Percentiles rank a stretch among this genome's conserved stretches.
Conservation (phyloP, 2,113 vertebrate species). For the Leuciscus idus region DNA sequence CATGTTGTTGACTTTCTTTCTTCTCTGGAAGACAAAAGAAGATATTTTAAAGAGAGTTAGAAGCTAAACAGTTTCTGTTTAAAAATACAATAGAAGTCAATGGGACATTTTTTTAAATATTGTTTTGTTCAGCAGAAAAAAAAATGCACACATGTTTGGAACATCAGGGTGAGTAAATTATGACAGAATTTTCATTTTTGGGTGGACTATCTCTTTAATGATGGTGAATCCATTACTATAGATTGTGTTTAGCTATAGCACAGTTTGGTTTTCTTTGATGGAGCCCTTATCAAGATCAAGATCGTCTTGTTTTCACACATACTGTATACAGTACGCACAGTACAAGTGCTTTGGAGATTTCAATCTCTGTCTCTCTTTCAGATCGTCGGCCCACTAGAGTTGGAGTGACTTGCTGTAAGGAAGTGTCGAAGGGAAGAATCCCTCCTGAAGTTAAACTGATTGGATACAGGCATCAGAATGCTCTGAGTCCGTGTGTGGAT, state of each 20-base stretch:
- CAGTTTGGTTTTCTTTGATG: background rate
- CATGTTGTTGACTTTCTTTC: background rate
- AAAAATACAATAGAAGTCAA: background rate
- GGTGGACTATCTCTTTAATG: background rate
- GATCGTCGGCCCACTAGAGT: slow-evolving; percentile 48
- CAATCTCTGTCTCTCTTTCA: slow-evolving; percentile 30
- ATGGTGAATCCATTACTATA: background rate
- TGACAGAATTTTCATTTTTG: background rate
- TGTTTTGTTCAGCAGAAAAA: background rate
- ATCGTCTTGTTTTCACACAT: background rate
- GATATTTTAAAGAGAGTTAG: too few species aligned
- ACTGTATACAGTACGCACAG: background rate
- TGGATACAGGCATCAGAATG: slow-evolving; percentile 51
- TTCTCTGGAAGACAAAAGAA: background rate
- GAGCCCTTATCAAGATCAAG: background rate
- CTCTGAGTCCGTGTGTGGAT: slow-evolving; percentile 51
- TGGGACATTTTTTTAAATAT: background rate
- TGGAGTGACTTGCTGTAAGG: slow-evolving; percentile 51
- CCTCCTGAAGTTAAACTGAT: slow-evolving; percentile 21
- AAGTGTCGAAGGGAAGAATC: slow-evolving; percentile 44
- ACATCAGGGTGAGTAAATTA: background rate
- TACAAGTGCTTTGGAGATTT: background rate
- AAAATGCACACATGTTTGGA: background rate
- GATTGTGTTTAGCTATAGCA: background rate
- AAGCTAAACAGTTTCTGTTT: too few species aligned